Conservation (phyloP, 2,113 vertebrate species). For the Cercocebus atys region DNA sequence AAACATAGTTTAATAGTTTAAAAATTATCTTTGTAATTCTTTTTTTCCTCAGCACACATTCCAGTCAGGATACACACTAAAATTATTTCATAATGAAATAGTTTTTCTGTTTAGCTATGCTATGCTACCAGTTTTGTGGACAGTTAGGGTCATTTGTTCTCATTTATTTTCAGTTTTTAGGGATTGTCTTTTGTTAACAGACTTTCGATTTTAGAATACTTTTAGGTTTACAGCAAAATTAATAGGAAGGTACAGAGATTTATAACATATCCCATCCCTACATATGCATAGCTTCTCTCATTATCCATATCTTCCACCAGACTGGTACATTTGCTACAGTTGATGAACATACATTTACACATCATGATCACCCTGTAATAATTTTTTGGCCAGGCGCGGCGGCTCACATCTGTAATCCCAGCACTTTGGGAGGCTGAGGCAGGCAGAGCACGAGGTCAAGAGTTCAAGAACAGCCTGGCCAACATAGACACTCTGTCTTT, state of each 20-base stretch:
- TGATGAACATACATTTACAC: background rate
- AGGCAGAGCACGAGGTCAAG: too few relatives aligned
- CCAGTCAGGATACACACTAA: background rate
- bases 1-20: background rate
- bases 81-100: background rate
- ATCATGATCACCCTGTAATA: background rate
- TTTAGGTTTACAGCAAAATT: background rate
- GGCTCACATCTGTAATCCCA: too few relatives aligned
- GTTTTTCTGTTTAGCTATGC: background rate
- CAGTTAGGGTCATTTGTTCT: background rate
- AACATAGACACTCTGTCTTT: too few relatives aligned
- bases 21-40: background rate
- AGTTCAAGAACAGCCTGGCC: too few relatives aligned
- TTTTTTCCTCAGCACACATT: background rate
- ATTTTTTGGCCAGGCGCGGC: too few relatives aligned
- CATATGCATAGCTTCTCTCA: background rate
- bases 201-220: background rate
- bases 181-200: background rate
- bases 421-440: too few relatives aligned
- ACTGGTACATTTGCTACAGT: background rate
- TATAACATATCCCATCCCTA: background rate
- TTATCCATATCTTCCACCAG: background rate
- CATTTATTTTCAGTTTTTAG: constrained; percentile 21
- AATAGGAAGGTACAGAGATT: background rate
- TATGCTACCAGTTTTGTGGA: background rate